Percentiles rank a stretch among this genome's conserved stretches.
These are phyloP conservation scores for Pyralis farinalis DNA, from an alignment of 2,888 invertebrate genomes.

Conservation along the genomic window DNA sequence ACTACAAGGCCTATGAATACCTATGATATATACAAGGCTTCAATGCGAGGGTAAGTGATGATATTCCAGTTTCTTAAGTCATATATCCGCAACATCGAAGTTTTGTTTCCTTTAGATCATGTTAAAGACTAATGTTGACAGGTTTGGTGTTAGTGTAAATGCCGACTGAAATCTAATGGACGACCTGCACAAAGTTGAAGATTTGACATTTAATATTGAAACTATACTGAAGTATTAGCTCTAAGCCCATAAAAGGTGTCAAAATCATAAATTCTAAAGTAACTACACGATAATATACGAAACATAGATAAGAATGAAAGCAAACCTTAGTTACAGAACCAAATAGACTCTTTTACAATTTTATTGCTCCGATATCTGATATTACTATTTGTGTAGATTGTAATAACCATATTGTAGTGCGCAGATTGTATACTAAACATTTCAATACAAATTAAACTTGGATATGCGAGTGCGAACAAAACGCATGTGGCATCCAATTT, in stretches of 20 bases:
- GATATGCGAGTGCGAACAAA: constrained; percentile 38
- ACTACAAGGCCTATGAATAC: no score
- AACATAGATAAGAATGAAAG: constrained; percentile 60
- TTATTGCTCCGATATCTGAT: constrained; percentile 45
- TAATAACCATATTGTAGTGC: constrained; percentile 18
- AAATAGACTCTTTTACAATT: constrained; percentile 51
- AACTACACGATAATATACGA: constrained; percentile 19
- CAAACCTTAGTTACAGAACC: constrained; percentile 55
- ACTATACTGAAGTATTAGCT: not conserved
- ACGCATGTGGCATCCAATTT: constrained; percentile 64
- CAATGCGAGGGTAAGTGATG: no score
- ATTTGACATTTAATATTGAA: not conserved
- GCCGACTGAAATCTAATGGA: not conserved
- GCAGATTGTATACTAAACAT: constrained; percentile 50
- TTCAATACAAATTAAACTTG: constrained; percentile 55
- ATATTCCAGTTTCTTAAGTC: not conserved
- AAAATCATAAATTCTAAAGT: no score
- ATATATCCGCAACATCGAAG: not conserved
- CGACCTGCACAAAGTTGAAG: not conserved
- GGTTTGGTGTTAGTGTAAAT: not conserved
- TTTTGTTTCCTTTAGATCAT: not conserved
- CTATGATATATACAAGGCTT: no score
- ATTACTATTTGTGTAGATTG: constrained; percentile 36
- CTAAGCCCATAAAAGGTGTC: no score
- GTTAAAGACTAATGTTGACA: not conserved